A percentile compares a stretch with the other conserved stretches of the same genome.
Evolutionary conservation across 1,140 invertebrate species (phyloP).

Genomic region (Phenacoccus solenopsis): DNA sequence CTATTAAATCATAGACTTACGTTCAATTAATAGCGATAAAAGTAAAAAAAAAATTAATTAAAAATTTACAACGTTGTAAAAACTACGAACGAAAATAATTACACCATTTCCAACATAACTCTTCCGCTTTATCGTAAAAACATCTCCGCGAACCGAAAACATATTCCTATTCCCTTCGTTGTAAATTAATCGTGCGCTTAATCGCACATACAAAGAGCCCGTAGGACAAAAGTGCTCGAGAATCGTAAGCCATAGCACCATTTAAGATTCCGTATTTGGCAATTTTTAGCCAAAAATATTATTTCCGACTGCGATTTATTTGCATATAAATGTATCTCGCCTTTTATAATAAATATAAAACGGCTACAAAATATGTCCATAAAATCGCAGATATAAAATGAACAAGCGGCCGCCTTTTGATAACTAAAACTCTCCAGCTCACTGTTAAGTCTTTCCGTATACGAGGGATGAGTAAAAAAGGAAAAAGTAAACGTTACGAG

Average conservation of each 20-base stretch:
- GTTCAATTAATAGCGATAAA: too few relatives aligned
- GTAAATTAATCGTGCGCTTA: background rate
- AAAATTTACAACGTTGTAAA: too few relatives aligned
- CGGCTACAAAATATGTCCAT: slow-evolving; percentile 15
- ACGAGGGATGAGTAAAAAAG: background rate
- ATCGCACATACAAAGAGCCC: background rate
- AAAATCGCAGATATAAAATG: slow-evolving; percentile 13
- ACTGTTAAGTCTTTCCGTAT: slow-evolving; percentile 1
- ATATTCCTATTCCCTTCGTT: too few relatives aligned
- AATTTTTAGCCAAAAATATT: slow-evolving; percentile 7
- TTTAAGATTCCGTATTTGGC: background rate
- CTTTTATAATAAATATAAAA: slow-evolving; percentile 10
- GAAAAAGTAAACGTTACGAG: background rate
- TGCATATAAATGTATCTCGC: slow-evolving; percentile 12
- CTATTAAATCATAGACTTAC: too few relatives aligned
- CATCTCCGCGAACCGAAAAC: too few relatives aligned
- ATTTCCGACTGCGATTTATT: slow-evolving; percentile 13
- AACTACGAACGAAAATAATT: too few relatives aligned
- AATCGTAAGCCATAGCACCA: background rate
- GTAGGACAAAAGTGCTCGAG: background rate
- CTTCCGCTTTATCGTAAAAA: too few relatives aligned
- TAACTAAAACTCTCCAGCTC: background rate
- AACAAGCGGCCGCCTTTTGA: background rate
- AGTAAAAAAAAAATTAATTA: too few relatives aligned
- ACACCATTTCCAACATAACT: too few relatives aligned